Conservation (phyloP, 2,113 vertebrate genomes). For the Isurus oxyrinchus region DNA sequence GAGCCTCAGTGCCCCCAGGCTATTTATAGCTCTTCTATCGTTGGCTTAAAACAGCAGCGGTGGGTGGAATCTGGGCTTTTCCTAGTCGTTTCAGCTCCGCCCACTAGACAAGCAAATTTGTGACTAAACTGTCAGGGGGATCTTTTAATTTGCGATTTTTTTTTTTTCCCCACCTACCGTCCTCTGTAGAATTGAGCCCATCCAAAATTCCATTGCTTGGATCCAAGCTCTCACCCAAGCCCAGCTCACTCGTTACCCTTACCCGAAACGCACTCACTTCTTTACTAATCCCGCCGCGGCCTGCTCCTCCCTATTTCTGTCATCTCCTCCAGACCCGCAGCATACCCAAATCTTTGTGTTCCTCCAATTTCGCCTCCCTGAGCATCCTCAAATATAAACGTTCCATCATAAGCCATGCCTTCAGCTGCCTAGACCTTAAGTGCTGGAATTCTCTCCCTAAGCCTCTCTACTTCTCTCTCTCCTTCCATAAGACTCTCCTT, state of each 20-base stretch:
- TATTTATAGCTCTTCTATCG: background rate
- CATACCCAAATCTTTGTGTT: too few relatives aligned
- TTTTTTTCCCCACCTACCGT: background rate
- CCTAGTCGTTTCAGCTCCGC: background rate
- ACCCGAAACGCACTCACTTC: too few relatives aligned
- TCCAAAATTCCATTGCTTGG: too few relatives aligned
- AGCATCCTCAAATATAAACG: background rate
- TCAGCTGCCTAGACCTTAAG: background rate
- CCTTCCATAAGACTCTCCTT: background rate
- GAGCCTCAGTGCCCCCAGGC: too few relatives aligned
- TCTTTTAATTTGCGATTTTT: background rate
- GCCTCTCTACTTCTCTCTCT: background rate
- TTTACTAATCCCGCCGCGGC: too few relatives aligned
- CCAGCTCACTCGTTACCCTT: too few relatives aligned
- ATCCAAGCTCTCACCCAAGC: too few relatives aligned
- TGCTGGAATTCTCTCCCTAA: background rate
- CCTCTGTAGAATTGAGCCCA: too few relatives aligned
- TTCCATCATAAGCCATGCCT: background rate
- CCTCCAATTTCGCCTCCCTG: too few relatives aligned
- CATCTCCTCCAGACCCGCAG: too few relatives aligned
- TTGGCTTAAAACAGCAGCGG: background rate
- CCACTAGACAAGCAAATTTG: background rate
- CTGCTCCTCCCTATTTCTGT: too few relatives aligned
- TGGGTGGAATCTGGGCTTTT: background rate
- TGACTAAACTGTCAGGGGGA: background rate